A percentile compares a stretch with the other conserved stretches of the same genome.
phyloP scores from a whole-genome alignment of 2,113 vertebrate species.

The Anoura caudifer region DNA sequence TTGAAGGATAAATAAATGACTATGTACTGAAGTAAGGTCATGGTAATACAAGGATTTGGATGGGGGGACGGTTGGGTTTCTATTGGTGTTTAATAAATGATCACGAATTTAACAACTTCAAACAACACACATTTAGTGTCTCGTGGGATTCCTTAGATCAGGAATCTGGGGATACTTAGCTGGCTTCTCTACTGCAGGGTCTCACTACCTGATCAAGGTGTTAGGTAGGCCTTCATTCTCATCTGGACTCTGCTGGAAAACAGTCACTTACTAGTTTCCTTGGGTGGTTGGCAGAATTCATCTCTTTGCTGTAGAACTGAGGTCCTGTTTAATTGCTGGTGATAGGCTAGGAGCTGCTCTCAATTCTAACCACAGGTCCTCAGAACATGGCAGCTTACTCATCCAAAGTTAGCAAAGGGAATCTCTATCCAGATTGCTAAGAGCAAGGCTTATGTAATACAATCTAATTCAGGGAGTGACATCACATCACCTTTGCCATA shows the following conservation, averaged over 20 bases:
- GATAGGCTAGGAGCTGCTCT: not conserved
- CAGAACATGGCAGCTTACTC: not conserved
- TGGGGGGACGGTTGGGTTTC: not conserved
- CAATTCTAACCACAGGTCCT: not conserved
- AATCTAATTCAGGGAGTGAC: not conserved
- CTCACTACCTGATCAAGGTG: not conserved
- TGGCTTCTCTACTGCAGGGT: not conserved
- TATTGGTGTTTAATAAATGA: not conserved
- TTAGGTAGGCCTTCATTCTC: not conserved
- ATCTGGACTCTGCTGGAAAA: not conserved
- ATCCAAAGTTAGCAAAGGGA: not conserved
- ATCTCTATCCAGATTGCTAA: not conserved
- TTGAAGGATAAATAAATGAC: not conserved
- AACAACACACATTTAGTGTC: not conserved
- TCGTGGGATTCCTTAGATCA: not conserved
- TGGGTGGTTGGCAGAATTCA: not conserved
- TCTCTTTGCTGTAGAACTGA: not conserved
- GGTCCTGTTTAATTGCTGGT: not conserved
- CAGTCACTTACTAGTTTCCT: not conserved
- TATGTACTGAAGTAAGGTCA: not conserved
- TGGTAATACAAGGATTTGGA: not conserved
- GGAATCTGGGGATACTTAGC: not conserved
- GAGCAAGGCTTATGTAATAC: not conserved
- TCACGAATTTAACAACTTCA: not conserved
- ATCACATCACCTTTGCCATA: not conserved